These are phyloP conservation scores for Nomada ferruginata DNA, from an alignment of 2,888 invertebrate species.

Conservation along the genomic window DNA sequence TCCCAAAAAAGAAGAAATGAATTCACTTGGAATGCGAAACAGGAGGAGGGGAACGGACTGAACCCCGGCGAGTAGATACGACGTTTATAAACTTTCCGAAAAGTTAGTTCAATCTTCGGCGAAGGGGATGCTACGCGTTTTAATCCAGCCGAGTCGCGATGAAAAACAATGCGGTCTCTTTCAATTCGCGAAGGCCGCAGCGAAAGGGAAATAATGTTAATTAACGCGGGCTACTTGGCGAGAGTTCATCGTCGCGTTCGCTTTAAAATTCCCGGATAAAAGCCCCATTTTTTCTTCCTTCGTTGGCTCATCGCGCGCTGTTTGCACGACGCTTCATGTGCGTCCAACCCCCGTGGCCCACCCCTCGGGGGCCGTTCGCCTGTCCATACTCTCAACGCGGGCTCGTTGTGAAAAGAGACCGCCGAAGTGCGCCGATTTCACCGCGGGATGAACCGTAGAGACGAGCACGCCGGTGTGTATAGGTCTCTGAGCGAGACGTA, in stretches of 20 bases:
- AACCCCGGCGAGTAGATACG: not conserved
- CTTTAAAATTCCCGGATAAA: slow-evolving; percentile 45
- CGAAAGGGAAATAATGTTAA: slow-evolving; percentile 59
- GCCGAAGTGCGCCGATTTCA: slow-evolving; percentile 28
- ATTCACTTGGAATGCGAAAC: not conserved
- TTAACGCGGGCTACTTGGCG: slow-evolving; percentile 46
- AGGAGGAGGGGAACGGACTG: not conserved
- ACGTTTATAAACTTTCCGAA: not conserved
- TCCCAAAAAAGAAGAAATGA: not conserved
- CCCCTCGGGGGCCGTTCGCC: not conserved
- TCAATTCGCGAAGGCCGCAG: slow-evolving; percentile 14
- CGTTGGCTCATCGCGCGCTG: slow-evolving; percentile 26
- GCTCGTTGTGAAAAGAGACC: slow-evolving; percentile 28
- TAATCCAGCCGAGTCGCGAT: not conserved
- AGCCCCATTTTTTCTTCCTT: slow-evolving; percentile 26
- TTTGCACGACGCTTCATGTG: slow-evolving; percentile 52
- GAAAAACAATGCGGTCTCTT: slow-evolving; percentile 4
- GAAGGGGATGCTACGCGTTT: slow-evolving; percentile 15
- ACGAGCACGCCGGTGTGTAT: not conserved
- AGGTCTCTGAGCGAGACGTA: slow-evolving; percentile 6
- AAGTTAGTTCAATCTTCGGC: slow-evolving; percentile 18
- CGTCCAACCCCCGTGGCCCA: not conserved
- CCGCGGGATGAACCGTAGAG: slow-evolving; percentile 23
- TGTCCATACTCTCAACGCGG: slow-evolving; percentile 18
- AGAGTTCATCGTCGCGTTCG: slow-evolving; percentile 39